Percentiles rank a stretch among this genome's conserved stretches.
These are phyloP conservation scores for Bibio marci DNA, from an alignment of 2,888 invertebrate species.

Conservation along the genomic window DNA sequence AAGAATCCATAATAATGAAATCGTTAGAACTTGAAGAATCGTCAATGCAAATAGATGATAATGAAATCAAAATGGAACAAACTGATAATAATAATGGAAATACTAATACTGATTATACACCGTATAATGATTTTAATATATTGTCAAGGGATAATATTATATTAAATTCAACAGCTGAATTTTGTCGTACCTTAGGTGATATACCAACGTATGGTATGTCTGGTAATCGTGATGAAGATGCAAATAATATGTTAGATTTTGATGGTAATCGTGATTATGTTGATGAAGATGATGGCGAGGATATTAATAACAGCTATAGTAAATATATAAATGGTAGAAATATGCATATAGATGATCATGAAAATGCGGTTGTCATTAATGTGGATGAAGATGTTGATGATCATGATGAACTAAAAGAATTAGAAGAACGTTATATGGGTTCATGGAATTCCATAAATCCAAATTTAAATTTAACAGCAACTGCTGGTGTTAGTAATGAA, in stretches of 20 bases:
- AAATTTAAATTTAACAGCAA: constrained; percentile 30
- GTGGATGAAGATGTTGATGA: constrained; percentile 20
- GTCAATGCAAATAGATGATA: not conserved
- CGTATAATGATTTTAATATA: constrained; percentile 15
- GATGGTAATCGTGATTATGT: constrained; percentile 3
- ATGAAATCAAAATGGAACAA: constrained; percentile 39
- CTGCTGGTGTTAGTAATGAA: constrained; percentile 20
- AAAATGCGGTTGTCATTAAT: constrained; percentile 5
- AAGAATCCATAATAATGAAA: constrained; percentile 25
- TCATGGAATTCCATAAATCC: constrained; percentile 75
- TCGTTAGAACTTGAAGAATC: constrained; percentile 25
- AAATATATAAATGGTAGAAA: not conserved
- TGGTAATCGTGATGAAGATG: constrained; percentile 74
- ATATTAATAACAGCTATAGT: constrained; percentile 14
- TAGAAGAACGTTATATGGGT: constrained; percentile 40
- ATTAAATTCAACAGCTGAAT: constrained; percentile 88
- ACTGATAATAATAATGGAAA: constrained; percentile 29
- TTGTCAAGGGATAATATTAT: constrained; percentile 39
- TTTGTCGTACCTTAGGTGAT: constrained; percentile 88
- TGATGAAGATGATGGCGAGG: constrained; percentile 25
- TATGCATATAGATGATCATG: not conserved
- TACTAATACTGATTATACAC: constrained; percentile 27
- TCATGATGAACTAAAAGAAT: constrained; percentile 27
- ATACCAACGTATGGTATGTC: constrained; percentile 88
- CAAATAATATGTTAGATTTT: constrained; percentile 37